phyloP scores from a whole-genome alignment of 2,113 vertebrate genomes.

The Meleagris gallopavo region DNA sequence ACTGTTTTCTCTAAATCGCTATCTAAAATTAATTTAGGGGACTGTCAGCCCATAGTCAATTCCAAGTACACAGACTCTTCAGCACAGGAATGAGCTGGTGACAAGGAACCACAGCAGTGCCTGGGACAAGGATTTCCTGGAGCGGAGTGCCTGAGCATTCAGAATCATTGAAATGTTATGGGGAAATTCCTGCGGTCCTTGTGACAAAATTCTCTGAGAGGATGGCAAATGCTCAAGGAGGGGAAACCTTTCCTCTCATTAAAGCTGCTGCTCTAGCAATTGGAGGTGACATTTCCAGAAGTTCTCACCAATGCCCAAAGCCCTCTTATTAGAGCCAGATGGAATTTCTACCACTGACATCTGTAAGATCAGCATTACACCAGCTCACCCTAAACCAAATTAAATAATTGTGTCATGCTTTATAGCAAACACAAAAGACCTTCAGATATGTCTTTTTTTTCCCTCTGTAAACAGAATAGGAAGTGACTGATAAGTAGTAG shows the following conservation, averaged over 20 bases:
- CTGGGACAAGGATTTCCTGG: background rate
- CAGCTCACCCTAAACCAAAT: background rate
- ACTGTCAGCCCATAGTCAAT: background rate
- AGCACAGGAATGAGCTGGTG: accelerated
- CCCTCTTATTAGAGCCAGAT: background rate
- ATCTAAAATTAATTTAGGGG: background rate
- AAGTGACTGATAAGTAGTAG: background rate
- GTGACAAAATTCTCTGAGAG: background rate
- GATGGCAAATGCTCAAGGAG: background rate
- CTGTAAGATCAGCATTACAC: background rate
- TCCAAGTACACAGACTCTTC: background rate
- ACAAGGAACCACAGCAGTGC: background rate
- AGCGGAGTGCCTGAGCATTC: background rate
- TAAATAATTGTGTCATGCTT: background rate
- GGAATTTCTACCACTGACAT: background rate
- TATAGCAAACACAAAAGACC: background rate
- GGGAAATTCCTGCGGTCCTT: background rate
- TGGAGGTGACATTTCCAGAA: background rate
- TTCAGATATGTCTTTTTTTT: background rate
- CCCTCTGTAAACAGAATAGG: background rate
- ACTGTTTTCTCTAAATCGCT: background rate
- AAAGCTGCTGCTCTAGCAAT: background rate
- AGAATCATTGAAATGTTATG: background rate
- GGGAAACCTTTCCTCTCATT: background rate
- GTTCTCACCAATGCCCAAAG: background rate